These are phyloP conservation scores for Sporophila hypoxantha DNA, from an alignment of 2,113 vertebrate genomes.

Conservation along the genomic window DNA sequence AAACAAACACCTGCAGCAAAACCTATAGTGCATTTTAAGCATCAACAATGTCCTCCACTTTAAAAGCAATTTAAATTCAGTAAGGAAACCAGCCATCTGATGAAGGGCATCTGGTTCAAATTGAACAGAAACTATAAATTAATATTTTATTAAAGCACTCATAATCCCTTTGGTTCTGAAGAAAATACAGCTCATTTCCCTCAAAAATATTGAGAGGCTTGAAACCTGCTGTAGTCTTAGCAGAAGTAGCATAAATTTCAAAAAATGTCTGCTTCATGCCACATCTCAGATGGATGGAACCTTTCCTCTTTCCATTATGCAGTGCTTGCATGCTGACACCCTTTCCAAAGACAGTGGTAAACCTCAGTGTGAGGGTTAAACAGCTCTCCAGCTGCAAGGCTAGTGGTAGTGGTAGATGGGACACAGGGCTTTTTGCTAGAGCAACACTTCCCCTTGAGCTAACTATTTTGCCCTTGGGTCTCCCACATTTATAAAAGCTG, in stretches of 20 bases:
- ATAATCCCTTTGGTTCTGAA: neutral
- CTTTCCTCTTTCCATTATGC: neutral
- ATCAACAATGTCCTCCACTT: neutral
- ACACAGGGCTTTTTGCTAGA: neutral
- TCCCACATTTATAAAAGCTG: neutral
- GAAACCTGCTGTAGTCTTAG: neutral
- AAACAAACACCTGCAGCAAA: neutral
- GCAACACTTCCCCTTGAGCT: neutral
- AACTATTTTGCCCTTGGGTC: neutral
- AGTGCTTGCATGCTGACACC: neutral
- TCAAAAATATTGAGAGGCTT: neutral
- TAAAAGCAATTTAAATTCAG: neutral
- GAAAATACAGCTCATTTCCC: neutral
- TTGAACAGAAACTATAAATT: neutral
- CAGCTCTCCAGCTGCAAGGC: neutral
- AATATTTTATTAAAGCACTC: neutral
- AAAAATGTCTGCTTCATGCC: neutral
- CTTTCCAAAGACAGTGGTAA: neutral
- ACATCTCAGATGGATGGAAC: neutral
- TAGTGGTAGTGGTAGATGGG: neutral
- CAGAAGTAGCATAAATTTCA: neutral
- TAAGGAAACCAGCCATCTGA: neutral
- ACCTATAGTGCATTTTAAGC: neutral
- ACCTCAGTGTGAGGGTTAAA: neutral
- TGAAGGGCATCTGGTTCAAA: neutral